A percentile compares a stretch with the other conserved stretches of the same genome.
Evolutionary conservation across 2,888 invertebrate species (phyloP).

Genomic region (Pasiphila rectangulata): DNA sequence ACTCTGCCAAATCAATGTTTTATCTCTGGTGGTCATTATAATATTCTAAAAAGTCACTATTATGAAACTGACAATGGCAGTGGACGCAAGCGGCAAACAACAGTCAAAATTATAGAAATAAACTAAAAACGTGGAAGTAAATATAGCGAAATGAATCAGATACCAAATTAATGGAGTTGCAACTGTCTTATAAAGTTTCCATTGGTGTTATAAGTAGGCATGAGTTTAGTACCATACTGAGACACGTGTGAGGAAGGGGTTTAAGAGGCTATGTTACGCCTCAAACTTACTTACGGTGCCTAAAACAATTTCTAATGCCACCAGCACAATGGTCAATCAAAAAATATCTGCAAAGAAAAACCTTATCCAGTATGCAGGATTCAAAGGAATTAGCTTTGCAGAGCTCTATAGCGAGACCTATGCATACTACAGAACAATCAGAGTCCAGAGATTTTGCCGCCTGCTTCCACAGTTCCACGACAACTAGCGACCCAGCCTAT

Average conservation of each 20-base stretch:
- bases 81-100: no score
- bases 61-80: no score
- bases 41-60: no score
- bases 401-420: slow-evolving; percentile 40
- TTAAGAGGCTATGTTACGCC: neutral
- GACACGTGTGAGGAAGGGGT: neutral
- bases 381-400: slow-evolving; percentile 35
- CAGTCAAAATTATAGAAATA: no score
- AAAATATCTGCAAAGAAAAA: slow-evolving; percentile 21
- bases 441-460: slow-evolving; percentile 44
- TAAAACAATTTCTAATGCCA: neutral
- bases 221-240: slow-evolving; percentile 23
- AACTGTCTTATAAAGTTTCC: no score
- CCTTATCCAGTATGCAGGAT: slow-evolving; percentile 38
- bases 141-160: no score
- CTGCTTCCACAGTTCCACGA: slow-evolving; percentile 37
- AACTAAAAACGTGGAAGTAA: no score
- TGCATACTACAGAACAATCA: slow-evolving; percentile 25
- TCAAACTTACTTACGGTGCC: neutral
- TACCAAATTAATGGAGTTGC: no score
- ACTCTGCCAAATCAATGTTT: no score
- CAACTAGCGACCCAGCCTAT: slow-evolving; percentile 34
- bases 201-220: no score
- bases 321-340: slow-evolving; percentile 18
- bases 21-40: no score